Conservation (phyloP, 2,888 invertebrate species). For the Lapara coniferarum region DNA sequence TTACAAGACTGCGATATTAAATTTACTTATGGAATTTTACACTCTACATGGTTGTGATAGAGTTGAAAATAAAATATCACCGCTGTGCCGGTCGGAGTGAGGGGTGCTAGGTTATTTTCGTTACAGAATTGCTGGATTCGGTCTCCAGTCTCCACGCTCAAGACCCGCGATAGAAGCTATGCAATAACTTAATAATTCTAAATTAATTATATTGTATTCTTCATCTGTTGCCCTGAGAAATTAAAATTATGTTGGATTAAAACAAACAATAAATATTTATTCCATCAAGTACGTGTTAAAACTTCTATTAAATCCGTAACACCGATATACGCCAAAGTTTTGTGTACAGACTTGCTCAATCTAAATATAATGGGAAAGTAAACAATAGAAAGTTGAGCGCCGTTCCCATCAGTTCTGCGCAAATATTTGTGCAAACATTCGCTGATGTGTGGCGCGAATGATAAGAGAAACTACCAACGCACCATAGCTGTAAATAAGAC, state of each 20-base stretch:
- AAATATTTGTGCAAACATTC: constrained; percentile 59
- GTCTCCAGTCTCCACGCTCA: too few relatives aligned
- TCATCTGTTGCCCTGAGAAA: not conserved
- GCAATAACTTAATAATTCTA: too few relatives aligned
- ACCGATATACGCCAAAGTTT: constrained; percentile 39
- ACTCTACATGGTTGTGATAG: too few relatives aligned
- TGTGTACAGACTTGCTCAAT: constrained; percentile 51
- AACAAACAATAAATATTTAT: constrained; percentile 23
- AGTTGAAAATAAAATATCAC: too few relatives aligned
- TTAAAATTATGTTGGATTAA: not conserved
- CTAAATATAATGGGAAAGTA: constrained; percentile 68
- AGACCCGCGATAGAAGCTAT: too few relatives aligned
- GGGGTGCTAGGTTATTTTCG: too few relatives aligned
- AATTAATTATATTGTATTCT: too few relatives aligned
- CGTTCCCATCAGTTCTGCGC: constrained; percentile 51
- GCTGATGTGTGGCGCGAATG: constrained; percentile 34
- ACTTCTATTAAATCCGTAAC: constrained; percentile 27
- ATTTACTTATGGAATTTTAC: too few relatives aligned
- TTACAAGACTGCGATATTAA: too few relatives aligned
- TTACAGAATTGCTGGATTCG: too few relatives aligned
- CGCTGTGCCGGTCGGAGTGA: too few relatives aligned
- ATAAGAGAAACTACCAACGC: constrained; percentile 20
- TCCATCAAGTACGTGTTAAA: not conserved
- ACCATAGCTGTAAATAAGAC: not conserved
- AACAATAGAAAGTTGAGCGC: constrained; percentile 50